Evolutionary conservation across 2,797 vertebrate genomes (phyloP).

Genomic region (Menidia menidia): DNA sequence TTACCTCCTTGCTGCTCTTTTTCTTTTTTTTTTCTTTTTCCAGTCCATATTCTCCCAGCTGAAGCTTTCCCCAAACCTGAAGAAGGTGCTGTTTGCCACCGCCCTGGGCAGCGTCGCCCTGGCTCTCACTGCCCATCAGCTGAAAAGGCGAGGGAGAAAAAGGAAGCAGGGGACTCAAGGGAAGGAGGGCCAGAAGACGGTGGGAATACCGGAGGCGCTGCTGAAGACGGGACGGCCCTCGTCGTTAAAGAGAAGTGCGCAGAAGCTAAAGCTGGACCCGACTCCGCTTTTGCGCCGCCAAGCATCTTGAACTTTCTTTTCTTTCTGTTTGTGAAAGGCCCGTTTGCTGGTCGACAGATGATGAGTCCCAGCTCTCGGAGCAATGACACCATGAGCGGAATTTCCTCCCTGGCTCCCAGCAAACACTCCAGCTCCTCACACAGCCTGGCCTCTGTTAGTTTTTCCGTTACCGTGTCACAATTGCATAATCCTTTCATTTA

Average conservation of each 20-base stretch:
- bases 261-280: background rate
- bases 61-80: constrained; percentile 90
- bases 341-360: constrained; percentile 85
- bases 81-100: constrained; percentile 96
- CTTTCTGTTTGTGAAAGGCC: constrained; percentile 64
- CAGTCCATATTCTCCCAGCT: constrained; percentile 93
- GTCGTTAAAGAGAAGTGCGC: constrained; percentile 91
- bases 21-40: constrained; percentile 10
- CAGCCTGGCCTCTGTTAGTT: constrained; percentile 90
- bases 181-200: constrained; percentile 82
- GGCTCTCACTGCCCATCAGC: constrained; percentile 95
- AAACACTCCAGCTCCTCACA: constrained; percentile 96
- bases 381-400: constrained; percentile 95
- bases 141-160: constrained; percentile 92
- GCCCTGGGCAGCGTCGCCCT: constrained; percentile 94
- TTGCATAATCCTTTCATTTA: background rate
- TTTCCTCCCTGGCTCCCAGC: constrained; percentile 95
- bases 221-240: constrained; percentile 86
- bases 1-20: background rate
- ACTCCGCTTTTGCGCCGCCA: background rate
- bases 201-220: constrained; percentile 86
- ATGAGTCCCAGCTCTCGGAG: constrained; percentile 95
- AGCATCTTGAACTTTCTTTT: background rate
- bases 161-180: constrained; percentile 86
- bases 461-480: background rate